Evolutionary conservation across 2,888 invertebrate genomes (phyloP), one percentile per base, ranked within the genome.

Genomic region (Pollenia amentaria): DNA sequence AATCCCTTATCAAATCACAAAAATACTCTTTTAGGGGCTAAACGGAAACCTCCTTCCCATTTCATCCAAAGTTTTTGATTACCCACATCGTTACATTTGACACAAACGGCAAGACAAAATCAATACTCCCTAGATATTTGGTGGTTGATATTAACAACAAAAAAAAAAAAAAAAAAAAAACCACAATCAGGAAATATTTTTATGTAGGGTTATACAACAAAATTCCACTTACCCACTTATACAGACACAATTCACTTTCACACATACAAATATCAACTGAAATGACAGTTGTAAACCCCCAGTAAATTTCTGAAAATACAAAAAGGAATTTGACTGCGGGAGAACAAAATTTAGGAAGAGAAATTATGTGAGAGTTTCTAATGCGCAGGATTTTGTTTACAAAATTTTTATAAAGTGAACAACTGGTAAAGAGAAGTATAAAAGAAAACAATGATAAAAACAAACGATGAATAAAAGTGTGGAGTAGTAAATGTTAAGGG

Each of bases 341-440:
- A n/a, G 38, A 79, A 6, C 29, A 29, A 29, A 4, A 29, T 29
- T 29, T 29, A 6, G 29, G 29, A 6, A 29, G 29, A 29, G 29
- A 29, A 3, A 29, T 29, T 29, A 6, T 29, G 29, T 29, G 77
- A 78, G 44, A 18, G 0, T 3, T 57, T 18, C 1, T 18, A 64
- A 46, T 78, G 69, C 79, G 70, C 79, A 80, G 62, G 62, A 80
- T 38, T 70, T 64, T 80, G 53, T 80, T 72, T 80, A 53, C 70
- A 46, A 72, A 78, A 60, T 16, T 16, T 40, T 14, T n/a, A 18
- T 14, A 11, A 57, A 55, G 38, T 9, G 38, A 38, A 60, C 16
- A 73, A 57, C 16, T 16, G 8, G 29, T 57, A 29, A 77, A 40
- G 48, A 69, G 21, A 42, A 46, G 10, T 16, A 55, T 12, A 4